phyloP scores from a whole-genome alignment of 2,888 invertebrate genomes.

The Ophraella communa region DNA sequence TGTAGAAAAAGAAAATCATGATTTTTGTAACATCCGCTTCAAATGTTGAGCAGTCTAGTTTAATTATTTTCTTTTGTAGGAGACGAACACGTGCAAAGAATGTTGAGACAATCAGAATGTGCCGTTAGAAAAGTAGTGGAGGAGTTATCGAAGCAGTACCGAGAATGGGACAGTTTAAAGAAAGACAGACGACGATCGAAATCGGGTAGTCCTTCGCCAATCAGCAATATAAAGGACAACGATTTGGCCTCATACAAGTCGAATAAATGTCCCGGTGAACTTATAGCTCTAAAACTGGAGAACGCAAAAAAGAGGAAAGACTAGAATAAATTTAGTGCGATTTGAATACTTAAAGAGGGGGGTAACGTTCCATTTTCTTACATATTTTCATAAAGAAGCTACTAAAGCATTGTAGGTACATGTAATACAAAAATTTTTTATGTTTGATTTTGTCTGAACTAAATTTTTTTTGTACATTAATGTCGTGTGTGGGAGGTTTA shows the following conservation, averaged over 20 bases:
- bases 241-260: background rate
- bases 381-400: no score
- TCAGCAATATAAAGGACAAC: background rate
- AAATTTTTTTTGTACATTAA: no score
- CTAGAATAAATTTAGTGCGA: background rate
- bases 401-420: no score
- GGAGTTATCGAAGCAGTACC: constrained; percentile 51
- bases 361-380: no score
- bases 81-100: constrained; percentile 51
- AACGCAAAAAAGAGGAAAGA: background rate
- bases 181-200: background rate
- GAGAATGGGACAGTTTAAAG: constrained; percentile 43
- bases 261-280: background rate
- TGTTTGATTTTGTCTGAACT: no score
- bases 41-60: no score
- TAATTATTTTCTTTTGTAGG: constrained; percentile 18
- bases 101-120: constrained; percentile 54
- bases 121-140: constrained; percentile 52
- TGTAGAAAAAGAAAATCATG: no score
- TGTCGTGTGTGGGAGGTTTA: no score
- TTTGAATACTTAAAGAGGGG: no score
- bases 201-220: background rate
- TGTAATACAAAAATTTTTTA: no score
- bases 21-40: no score
- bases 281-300: background rate